A percentile compares a stretch with the other conserved stretches of the same genome.
These are phyloP conservation scores for Hanleya hanleyi DNA, from an alignment of 2,888 invertebrate genomes.

Conservation along the genomic window DNA sequence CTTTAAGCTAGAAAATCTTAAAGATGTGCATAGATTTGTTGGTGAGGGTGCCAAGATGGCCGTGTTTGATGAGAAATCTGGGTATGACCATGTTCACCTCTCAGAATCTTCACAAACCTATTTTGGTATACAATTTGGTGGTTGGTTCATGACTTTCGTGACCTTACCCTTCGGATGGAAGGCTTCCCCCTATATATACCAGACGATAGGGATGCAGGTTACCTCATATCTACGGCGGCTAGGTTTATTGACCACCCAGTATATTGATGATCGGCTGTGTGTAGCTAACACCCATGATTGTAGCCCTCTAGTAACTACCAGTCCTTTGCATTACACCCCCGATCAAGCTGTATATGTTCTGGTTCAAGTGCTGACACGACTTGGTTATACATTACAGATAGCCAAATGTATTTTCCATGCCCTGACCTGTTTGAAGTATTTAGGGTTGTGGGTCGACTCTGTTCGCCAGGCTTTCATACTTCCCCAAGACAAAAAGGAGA, in stretches of 20 bases:
- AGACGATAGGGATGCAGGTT: constrained; percentile 16
- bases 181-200: constrained; percentile 22
- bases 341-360: constrained; percentile 7
- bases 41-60: constrained; percentile 12
- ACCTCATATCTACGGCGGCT: constrained; percentile 13
- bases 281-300: no score
- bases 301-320: no score
- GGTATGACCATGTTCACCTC: constrained; percentile 27
- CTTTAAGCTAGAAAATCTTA: constrained; percentile 3
- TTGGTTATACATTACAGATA: constrained; percentile 15
- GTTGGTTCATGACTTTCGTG: constrained; percentile 14
- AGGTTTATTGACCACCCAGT: constrained; percentile 8
- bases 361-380: constrained; percentile 7
- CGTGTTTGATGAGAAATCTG: constrained; percentile 10
- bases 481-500: constrained; percentile 2
- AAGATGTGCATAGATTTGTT: constrained; percentile 23
- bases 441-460: constrained; percentile 16
- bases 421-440: neutral
- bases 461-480: neutral
- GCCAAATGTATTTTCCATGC: constrained; percentile 4
- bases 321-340: no score
- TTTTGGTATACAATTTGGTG: constrained; percentile 29
- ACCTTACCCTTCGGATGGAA: constrained; percentile 19
- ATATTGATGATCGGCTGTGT: constrained; percentile 28
- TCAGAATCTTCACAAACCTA: constrained; percentile 6